Evolutionary conservation across 2,113 vertebrate genomes (phyloP), one percentile per base, ranked within the genome.

Genomic region (Sigmodon hispidus): DNA sequence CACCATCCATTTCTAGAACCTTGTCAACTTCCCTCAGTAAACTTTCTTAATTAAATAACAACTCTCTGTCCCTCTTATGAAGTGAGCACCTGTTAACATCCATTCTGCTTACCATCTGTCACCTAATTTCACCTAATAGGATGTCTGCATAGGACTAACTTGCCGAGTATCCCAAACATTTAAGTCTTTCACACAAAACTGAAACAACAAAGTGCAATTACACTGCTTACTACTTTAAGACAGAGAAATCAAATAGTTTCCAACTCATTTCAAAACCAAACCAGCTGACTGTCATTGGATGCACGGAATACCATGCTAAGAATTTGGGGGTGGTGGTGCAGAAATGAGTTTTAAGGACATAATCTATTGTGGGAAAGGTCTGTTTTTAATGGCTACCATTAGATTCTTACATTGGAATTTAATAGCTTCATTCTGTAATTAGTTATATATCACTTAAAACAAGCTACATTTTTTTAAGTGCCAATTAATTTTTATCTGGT

Each of bases 401-500:
- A 29, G 57, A 52, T 48, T 80, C 45, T 94, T 52, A 87, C 15
- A 86, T 6, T 79, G 19, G 29, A 81, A 34, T 63, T 76, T 90
- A 65, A 52, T 15, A 15, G 40, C 63, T 77, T 73, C 77, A 76
- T 69, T 89, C 40, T 55, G 3, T 34, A 72, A 88, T 72, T 61
- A 94, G 79, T 94, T 70, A 90, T 21, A 83, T 48, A 17, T 9
- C 24, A 76, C 6, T 63, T 94, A 85, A 86, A 92, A 65, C 72
- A 34, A 92, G 36, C n/a, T 89, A 87, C 12, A n/a, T 34, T 59
- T 59, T 90, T 81, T 57, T 50, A 40, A 8, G 40, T 76, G 43
- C 16, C 70, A 72, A 48, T 69, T 92, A n/a, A 86, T 81, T 93
- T 93, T 92, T 40, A 87, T 70, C 73, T 86, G 69, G 29, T 67